Evolutionary conservation across 1,140 invertebrate species (phyloP).

Genomic region (Achatina immaculata): DNA sequence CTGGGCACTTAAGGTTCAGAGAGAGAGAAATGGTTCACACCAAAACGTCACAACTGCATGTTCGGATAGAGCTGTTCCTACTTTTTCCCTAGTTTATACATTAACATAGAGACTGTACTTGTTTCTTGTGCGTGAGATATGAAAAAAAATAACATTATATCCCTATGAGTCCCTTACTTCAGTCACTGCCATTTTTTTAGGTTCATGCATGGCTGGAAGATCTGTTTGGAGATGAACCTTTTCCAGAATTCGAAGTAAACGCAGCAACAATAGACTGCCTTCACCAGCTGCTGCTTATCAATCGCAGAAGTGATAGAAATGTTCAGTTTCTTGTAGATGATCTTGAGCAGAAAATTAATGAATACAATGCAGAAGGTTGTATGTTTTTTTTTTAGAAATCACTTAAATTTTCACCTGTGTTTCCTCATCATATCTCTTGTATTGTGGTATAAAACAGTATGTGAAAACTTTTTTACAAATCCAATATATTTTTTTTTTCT

Average conservation of each 20-base stretch:
- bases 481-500: no score
- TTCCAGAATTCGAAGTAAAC: slow-evolving; percentile 56
- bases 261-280: slow-evolving; percentile 43
- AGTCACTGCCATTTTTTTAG: slow-evolving; percentile 29
- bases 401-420: no score
- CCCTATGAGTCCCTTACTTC: not conserved
- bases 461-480: no score
- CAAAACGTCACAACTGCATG: no score
- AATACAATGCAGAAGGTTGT: slow-evolving; percentile 55
- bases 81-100: no score
- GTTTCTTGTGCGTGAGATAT: not conserved
- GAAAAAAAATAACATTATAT: not conserved
- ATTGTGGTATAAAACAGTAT: no score
- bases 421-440: no score
- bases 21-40: no score
- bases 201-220: slow-evolving; percentile 55
- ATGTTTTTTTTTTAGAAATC: not conserved
- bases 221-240: slow-evolving; percentile 49
- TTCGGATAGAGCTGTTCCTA: no score
- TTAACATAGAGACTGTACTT: no score
- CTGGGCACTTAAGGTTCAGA: no score
- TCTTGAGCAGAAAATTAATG: slow-evolving; percentile 51
- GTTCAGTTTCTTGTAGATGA: slow-evolving; percentile 51
- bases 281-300: slow-evolving; percentile 48
- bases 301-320: slow-evolving; percentile 47